Conservation (phyloP, 2,888 invertebrate genomes). For the Meghimatium bilineatum region DNA sequence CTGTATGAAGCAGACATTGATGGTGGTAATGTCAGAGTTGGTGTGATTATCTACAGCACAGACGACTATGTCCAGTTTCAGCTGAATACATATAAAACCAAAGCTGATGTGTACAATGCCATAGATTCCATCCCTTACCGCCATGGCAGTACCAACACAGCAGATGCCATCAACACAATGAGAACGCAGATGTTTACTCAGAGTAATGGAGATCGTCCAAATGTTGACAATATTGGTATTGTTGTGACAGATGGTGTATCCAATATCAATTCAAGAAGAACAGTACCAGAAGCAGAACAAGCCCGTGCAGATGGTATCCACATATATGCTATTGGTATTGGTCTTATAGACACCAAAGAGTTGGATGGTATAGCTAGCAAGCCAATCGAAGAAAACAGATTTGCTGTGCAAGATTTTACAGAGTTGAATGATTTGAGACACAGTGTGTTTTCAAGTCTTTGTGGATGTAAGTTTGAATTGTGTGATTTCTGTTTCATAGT, state of each 20-base stretch:
- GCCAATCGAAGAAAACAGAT: conserved; percentile 62
- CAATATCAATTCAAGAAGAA: conserved; percentile 68
- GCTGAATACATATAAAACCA: conserved; percentile 59
- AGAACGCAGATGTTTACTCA: conserved; percentile 56
- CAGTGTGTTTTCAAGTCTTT: conserved; percentile 56
- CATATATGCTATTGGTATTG: conserved; percentile 62
- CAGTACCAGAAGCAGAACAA: conserved; percentile 64
- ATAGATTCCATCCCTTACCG: conserved; percentile 61
- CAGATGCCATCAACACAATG: conserved; percentile 59
- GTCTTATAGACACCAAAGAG: conserved; percentile 61
- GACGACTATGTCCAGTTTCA: conserved; percentile 66
- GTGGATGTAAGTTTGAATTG: conserved; percentile 47
- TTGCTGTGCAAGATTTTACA: conserved; percentile 59
- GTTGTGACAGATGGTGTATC: conserved; percentile 72
- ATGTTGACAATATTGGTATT: conserved; percentile 65
- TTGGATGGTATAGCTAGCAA: conserved; percentile 63
- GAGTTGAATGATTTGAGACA: conserved; percentile 56
- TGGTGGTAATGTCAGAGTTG: conserved; percentile 58
- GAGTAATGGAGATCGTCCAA: conserved; percentile 64
- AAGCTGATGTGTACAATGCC: conserved; percentile 58
- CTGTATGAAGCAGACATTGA: conserved; percentile 59
- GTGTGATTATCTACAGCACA: conserved; percentile 58
- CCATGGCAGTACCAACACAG: conserved; percentile 66
- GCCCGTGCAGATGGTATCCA: conserved; percentile 58
- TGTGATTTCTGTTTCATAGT: too few species aligned